Evolutionary conservation across 2,797 vertebrate genomes (phyloP), one percentile per base, ranked within the genome.

Genomic region (Myiotriccus ornatus): DNA sequence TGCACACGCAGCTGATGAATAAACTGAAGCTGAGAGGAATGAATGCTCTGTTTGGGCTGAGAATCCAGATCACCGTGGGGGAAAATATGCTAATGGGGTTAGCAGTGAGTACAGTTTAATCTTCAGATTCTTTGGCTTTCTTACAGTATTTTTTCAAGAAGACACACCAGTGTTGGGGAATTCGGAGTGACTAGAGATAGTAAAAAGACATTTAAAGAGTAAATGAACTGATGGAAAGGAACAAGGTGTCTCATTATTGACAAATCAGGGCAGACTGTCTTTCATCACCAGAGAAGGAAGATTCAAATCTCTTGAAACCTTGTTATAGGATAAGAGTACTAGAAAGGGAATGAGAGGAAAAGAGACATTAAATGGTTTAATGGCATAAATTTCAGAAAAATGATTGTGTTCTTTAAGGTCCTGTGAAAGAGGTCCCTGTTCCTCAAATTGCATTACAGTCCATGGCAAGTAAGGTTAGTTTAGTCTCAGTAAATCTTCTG

Each of bases 1-100:
- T 99, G 15, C 99, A 99, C 97, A 99, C 99, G 3, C 99, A 99
- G 80, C 98, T 99, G 91, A 99, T 99, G 99, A 99, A 99, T 97
- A 99, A 99, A 67, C 98, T 99, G 63, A 99, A 99, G 92, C 97
- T 99, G 80, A 98, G 98, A 46, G 99, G 98, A 93, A 99, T 99
- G 99, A 99, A 99, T 8, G 99, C 99, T 10, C 97, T 99, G 73
- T 99, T 99, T 83, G 99, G 99, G 34, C 97, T 99, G 18, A 98
- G 98, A 84, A 99, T 99, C 95, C 99, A 99, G 97, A 99, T 99
- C 97, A 99, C 99, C 15, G 98, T 99, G 52, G 99, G 99, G 30
- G 99, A 99, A 97, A 99, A 99, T 91, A 99, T 99, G 99, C 97
- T 99, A 20, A 98, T 99, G 97, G 99, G 99, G 13, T 97, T 99